These are phyloP conservation scores for Athripsodes cinereus DNA, from an alignment of 2,888 invertebrate species.

Conservation along the genomic window DNA sequence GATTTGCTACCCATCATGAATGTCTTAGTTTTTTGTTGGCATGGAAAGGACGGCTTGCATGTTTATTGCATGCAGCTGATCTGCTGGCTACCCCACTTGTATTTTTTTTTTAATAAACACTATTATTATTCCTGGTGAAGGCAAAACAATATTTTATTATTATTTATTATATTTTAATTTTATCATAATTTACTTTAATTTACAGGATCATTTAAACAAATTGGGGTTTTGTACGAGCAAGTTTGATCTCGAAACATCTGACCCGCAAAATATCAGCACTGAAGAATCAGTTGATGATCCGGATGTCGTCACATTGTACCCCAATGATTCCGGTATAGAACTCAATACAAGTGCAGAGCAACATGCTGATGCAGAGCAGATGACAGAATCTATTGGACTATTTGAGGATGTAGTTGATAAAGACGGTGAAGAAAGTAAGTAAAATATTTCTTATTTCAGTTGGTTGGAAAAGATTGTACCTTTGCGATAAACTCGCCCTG, in stretches of 20 bases:
- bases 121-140: no score
- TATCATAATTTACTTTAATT: neutral
- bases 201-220: constrained; percentile 40
- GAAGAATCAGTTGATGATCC: constrained; percentile 30
- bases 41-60: no score
- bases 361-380: neutral
- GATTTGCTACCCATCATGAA: no score
- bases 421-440: neutral
- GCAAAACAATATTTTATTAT: no score
- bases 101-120: no score
- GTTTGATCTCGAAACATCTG: neutral
- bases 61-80: no score
- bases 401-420: constrained; percentile 35
- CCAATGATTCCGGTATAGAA: neutral
- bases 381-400: constrained; percentile 29
- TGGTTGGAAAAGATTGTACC: no score
- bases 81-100: no score
- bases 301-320: neutral
- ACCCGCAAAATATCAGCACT: neutral
- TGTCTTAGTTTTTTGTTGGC: no score
- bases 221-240: constrained; percentile 35
- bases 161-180: no score
- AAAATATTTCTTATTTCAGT: neutral
- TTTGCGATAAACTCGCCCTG: no score
- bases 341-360: neutral